These are phyloP conservation scores for Timema podura DNA, from an alignment of 2,888 invertebrate species.

Conservation along the genomic window DNA sequence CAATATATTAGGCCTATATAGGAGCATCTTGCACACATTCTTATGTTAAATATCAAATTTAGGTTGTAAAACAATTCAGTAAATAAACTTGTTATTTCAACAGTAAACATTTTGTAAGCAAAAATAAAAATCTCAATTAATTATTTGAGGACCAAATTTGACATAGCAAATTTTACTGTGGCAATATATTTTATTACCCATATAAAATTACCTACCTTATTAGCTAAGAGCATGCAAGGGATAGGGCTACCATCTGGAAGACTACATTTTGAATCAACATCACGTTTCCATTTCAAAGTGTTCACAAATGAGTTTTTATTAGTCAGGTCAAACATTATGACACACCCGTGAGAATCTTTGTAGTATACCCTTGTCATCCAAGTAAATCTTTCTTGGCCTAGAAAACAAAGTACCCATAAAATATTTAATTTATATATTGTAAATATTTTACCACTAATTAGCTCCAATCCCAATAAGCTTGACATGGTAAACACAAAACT, in stretches of 20 bases:
- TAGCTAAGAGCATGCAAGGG: conserved; percentile 54
- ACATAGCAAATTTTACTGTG: no score
- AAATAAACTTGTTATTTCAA: no score
- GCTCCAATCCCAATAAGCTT: no score
- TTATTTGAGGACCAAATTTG: no score
- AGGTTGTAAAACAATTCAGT: no score
- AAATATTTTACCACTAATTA: neutral
- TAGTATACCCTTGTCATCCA: conserved; percentile 59
- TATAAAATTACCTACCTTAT: conserved; percentile 53
- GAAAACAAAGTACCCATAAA: conserved; percentile 23
- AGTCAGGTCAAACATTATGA: conserved; percentile 54
- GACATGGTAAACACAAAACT: no score
- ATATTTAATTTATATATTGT: neutral
- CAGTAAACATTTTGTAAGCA: no score
- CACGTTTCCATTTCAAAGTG: conserved; percentile 56
- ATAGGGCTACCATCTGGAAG: conserved; percentile 51
- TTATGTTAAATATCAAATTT: no score
- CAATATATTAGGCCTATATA: no score
- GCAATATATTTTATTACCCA: no score
- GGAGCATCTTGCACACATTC: no score
- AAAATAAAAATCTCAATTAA: no score
- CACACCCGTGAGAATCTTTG: conserved; percentile 53
- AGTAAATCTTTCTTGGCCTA: conserved; percentile 56
- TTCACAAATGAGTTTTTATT: conserved; percentile 53
- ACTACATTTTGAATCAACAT: conserved; percentile 54